Base-by-base conservation (phyloP, 2,888 invertebrate species). In the Idaea aversata region DNA sequence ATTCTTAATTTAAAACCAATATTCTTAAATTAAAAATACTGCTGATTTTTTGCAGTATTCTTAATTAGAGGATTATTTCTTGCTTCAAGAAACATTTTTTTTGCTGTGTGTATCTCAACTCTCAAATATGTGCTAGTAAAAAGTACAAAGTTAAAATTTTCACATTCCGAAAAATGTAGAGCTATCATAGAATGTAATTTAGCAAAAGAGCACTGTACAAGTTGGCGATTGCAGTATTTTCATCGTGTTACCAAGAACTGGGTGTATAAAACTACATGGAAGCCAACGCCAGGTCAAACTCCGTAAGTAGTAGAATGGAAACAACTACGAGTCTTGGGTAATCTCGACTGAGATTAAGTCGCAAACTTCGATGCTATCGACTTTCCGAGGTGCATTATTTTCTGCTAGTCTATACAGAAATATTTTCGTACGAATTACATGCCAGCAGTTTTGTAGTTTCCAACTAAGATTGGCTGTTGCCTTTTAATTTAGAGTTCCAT, bases 261-360 rank as follows among this genome's bases (percentile, higher is more conserved):
- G 25, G 7, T 47, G 47, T 47, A 7, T 47, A 47, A 47, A 73
- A 68, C 71, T 70, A 71, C 65, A 70, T 63, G 65, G 35, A 59
- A 67, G 65, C 64, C 13, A 47, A 13, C 47, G 47, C 10, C 67
- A 68, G 63, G 71, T 64, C 66, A 67, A 70, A 68, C 70, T 67
- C 35, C 34, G 15, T 47, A 63, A 73, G 72, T 77, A 76, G 80
- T 77, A 76, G 78, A 83, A 82, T 78, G 80, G 81, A 82, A 82
- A 78, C 78, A 72, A 75, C 76, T 78, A 77, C 80, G 76, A 59
- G 65, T 64, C 80, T 80, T 70, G 74, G 80, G 85, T 87, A 87
- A 88, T 89, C 86, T 82, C 80, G 81, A 86, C 83, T 84, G 80
- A 86, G 88, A 90, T 90, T 88, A 89, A 90, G 82, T 86, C 86